These are phyloP conservation scores for Hybos culiciformis DNA, from an alignment of 2,888 invertebrate species.

Conservation along the genomic window DNA sequence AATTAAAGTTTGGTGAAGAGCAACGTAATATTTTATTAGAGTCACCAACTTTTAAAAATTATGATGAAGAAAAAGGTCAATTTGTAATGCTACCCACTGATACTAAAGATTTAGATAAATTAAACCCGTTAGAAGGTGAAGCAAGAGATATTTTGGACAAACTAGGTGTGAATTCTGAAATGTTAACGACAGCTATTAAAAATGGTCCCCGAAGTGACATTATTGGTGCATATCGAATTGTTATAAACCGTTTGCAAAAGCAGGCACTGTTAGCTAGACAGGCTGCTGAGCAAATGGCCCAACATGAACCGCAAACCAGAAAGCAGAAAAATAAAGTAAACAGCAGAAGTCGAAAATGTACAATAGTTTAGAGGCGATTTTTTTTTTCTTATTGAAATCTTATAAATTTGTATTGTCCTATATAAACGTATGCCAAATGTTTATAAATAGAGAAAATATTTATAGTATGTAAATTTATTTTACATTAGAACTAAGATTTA, in stretches of 20 bases:
- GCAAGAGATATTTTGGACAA: slow-evolving; percentile 40
- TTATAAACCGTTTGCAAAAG: slow-evolving; percentile 43
- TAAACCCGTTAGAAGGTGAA: slow-evolving; percentile 38
- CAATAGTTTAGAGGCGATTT: too few relatives aligned
- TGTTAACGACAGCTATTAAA: slow-evolving; percentile 41
- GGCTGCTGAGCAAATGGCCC: too few relatives aligned
- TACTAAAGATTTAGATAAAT: slow-evolving; percentile 28
- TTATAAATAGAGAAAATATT: too few relatives aligned
- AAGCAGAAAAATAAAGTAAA: too few relatives aligned
- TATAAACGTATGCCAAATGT: too few relatives aligned
- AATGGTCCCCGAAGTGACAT: slow-evolving; percentile 50
- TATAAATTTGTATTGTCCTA: too few relatives aligned
- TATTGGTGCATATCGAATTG: slow-evolving; percentile 56
- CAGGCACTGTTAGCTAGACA: slow-evolving; percentile 34
- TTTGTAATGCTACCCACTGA: slow-evolving; percentile 36
- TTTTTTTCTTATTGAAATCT: too few relatives aligned
- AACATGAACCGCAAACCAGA: too few relatives aligned
- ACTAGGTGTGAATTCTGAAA: slow-evolving; percentile 45
- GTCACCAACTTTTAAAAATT: slow-evolving; percentile 28
- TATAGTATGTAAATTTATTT: too few relatives aligned
- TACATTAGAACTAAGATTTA: too few relatives aligned
- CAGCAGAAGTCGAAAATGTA: too few relatives aligned
- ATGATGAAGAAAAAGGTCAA: slow-evolving; percentile 35
- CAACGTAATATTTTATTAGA: slow-evolving; percentile 21
- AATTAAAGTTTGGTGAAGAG: slow-evolving; percentile 17